Conservation (phyloP, 2,797 vertebrate species). For the Myiotriccus ornatus region DNA sequence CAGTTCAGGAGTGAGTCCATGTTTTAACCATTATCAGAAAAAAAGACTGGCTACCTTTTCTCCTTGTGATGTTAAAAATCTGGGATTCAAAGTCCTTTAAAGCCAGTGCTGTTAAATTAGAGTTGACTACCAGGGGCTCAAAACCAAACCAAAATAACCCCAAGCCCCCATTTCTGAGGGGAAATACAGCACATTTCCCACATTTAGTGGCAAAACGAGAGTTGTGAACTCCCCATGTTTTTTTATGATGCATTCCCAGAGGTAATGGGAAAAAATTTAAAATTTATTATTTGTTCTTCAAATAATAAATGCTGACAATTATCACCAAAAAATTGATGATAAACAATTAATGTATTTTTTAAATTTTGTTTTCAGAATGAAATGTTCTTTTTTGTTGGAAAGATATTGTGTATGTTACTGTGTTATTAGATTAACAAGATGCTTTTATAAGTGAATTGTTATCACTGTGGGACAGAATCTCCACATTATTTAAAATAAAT, state of each 20-base stretch:
- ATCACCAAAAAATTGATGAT: not conserved
- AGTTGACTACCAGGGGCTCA: not conserved
- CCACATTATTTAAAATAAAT: not conserved
- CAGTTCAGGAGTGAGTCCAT: not conserved
- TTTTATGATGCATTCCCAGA: not conserved
- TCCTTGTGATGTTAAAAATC: not conserved
- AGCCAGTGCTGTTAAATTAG: not conserved
- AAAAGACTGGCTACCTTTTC: not conserved
- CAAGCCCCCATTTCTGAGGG: not conserved
- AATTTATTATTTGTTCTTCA: not conserved
- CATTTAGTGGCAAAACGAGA: not conserved
- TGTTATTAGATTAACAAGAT: not conserved
- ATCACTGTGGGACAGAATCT: not conserved
- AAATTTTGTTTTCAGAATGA: not conserved
- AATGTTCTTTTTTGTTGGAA: not conserved
- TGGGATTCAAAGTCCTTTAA: not conserved
- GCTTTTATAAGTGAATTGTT: not conserved
- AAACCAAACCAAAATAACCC: not conserved
- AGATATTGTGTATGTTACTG: not conserved
- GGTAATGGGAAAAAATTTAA: not conserved
- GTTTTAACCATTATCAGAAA: not conserved
- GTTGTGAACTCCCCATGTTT: not conserved
- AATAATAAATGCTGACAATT: not conserved
- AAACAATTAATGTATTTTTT: not conserved
- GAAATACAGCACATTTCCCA: not conserved